phyloP scores from a whole-genome alignment of 2,888 invertebrate species.

The Zygaena filipendulae region DNA sequence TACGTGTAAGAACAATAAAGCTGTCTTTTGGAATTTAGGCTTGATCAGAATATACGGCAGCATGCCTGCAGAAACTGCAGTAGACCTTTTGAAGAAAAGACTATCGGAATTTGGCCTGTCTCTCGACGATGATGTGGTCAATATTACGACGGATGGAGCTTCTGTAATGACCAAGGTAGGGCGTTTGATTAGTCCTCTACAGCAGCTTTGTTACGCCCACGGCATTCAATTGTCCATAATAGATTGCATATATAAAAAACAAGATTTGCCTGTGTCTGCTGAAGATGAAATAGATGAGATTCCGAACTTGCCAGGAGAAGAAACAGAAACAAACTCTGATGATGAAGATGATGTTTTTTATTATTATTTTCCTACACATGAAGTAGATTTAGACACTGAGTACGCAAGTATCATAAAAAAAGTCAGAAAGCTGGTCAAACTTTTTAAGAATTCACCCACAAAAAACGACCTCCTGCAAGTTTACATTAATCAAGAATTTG shows the following conservation, averaged over 20 bases:
- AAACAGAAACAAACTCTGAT: too few species aligned
- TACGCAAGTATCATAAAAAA: constrained; percentile 14
- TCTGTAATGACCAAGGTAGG: constrained; percentile 24
- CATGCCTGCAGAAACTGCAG: constrained; percentile 18
- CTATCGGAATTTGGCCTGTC: constrained; percentile 15
- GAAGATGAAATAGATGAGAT: too few species aligned
- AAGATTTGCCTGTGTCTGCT: too few species aligned
- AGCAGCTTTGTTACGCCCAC: constrained; percentile 21
- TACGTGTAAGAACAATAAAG: background rate
- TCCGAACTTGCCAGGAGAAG: too few species aligned
- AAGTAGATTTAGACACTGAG: constrained; percentile 10
- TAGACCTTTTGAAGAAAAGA: constrained; percentile 14
- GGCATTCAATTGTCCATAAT: constrained; percentile 17
- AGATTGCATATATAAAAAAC: constrained; percentile 17
- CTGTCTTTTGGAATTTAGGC: constrained; percentile 16
- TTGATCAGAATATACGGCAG: constrained; percentile 17
- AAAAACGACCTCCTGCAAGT: constrained; percentile 5
- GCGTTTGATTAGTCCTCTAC: constrained; percentile 15
- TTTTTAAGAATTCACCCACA: constrained; percentile 9
- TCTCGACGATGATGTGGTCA: constrained; percentile 21
- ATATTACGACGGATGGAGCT: too few species aligned
- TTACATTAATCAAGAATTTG: constrained; percentile 10
- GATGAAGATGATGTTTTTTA: too few species aligned
- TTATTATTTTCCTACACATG: constrained; percentile 1
- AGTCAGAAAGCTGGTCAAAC: constrained; percentile 13